Evolutionary conservation across 2,888 invertebrate species (phyloP).

Genomic region (Kuschelorhynchus macadamiae): DNA sequence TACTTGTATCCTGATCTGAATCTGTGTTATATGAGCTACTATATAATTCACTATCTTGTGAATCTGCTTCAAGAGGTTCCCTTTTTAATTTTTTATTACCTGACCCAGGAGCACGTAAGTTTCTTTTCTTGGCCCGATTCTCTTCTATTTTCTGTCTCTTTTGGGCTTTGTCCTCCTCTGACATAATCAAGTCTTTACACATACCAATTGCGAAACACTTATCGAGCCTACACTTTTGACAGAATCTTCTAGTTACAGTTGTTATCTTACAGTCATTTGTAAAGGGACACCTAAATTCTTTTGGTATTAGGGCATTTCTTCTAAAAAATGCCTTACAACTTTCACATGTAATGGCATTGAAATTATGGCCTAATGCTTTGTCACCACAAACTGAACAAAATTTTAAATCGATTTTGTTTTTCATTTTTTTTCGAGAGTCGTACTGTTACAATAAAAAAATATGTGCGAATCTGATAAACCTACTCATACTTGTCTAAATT

Average conservation of each 20-base stretch:
- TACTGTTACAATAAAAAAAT: conserved; percentile 1
- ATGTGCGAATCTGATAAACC: conserved; percentile 14
- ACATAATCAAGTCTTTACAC: conserved; percentile 98
- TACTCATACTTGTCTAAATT: conserved; percentile 12
- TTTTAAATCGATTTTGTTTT: conserved; percentile 71
- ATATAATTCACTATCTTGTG: conserved; percentile 52
- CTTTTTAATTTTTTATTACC: conserved; percentile 73
- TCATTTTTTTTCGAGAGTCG: conserved; percentile 57
- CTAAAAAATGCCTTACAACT: conserved; percentile 98
- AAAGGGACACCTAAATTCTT: conserved; percentile 95
- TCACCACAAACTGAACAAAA: conserved; percentile 96
- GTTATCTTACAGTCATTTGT: conserved; percentile 92
- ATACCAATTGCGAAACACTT: conserved; percentile 96
- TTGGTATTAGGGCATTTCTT: conserved; percentile 91
- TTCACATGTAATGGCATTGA: conserved; percentile 89
- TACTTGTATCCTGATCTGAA: conserved; percentile 56
- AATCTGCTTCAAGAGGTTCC: conserved; percentile 63
- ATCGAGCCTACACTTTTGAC: conserved; percentile 94
- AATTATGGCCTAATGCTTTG: conserved; percentile 80
- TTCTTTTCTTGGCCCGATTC: conserved; percentile 81
- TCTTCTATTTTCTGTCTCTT: conserved; percentile 91
- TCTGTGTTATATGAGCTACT: conserved; percentile 51
- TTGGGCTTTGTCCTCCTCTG: conserved; percentile 91
- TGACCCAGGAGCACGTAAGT: conserved; percentile 64
- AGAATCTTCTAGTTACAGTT: conserved; percentile 92